Percentiles rank a stretch among this genome's conserved stretches.
These are phyloP conservation scores for Podarcis lilfordi DNA, from an alignment of 2,797 vertebrate species.

Conservation along the genomic window DNA sequence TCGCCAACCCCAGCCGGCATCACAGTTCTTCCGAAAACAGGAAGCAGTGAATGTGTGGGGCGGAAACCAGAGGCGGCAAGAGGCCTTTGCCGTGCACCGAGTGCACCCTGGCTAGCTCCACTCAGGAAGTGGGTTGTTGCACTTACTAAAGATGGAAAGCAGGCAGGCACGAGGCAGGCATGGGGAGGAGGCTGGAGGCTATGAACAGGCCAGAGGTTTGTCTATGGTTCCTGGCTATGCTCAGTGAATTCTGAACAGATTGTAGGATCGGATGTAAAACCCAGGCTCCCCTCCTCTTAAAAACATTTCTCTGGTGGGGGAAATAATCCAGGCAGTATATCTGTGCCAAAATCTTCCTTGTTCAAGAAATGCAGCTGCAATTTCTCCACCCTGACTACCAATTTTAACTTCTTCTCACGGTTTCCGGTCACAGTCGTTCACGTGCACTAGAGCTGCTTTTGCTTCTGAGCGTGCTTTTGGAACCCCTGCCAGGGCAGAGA, in stretches of 20 bases:
- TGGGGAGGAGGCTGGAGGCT: background rate
- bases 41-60: background rate
- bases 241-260: background rate
- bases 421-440: background rate
- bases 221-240: background rate
- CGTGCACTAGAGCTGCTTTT: background rate
- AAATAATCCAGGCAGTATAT: background rate
- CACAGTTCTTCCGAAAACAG: slow-evolving; percentile 61
- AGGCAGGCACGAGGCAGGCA: no score
- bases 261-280: background rate
- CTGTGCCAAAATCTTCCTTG: background rate
- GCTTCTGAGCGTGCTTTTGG: background rate
- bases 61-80: background rate
- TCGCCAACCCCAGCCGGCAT: slow-evolving; percentile 11
- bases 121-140: slow-evolving; percentile 30
- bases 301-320: background rate
- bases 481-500: no score
- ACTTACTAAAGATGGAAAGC: background rate
- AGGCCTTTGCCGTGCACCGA: background rate
- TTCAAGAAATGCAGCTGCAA: background rate
- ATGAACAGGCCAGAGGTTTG: background rate
- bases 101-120: background rate
- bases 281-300: background rate
- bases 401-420: background rate
- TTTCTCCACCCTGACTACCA: background rate